Evolutionary conservation across 2,888 invertebrate species (phyloP), one percentile per base, ranked within the genome.

Genomic region (Drosophila conformis): DNA sequence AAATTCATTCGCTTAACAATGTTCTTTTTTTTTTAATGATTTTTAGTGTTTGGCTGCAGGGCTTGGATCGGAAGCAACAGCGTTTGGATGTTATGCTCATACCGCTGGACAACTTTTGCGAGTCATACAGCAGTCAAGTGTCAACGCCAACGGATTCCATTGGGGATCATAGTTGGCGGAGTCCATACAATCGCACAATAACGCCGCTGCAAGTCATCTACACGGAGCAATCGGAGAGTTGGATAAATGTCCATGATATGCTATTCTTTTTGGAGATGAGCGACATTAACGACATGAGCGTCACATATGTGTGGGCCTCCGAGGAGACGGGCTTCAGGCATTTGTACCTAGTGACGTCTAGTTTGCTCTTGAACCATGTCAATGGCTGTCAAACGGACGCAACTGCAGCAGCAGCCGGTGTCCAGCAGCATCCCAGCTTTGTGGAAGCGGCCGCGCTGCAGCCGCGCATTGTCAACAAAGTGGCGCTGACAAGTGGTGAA

Each of bases 221-320:
- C 71, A 92, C 94, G 76, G 91, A 92, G 73, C 86, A 87, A 70
- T 96, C 97, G 0, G 95, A 96, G 68, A 95, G 97, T n/a, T 99
- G 99, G 99, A 96, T 99, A 70, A 98, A 99, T 93, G 97, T 98
- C 2, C 97, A 98, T 92, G 98, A 99, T 92, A 94, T 98, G 71
- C 94, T 99, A 0, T 95, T 97, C 92, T 98, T 98, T 93, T 94
- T 98, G 73, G 94, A 95, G 72, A 87, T 92, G 1, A 90, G 91
- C 7, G 92, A 56, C 15, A 15, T 15, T 29, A 56, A 38, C 29
- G 56, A 93, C 1, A 86, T 91, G 4, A 91, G 91, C 53, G 92
- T 96, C 21, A 94, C 94, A 74, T 98, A 98, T 93, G 94, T 99
- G 57, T 99, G 98, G 98, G 97, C 97, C 0, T 97, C 97, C 48